Percentiles rank a stretch among this genome's conserved stretches.
Evolutionary conservation across 2,888 invertebrate genomes (phyloP).

Genomic region (Ashinkailepas kermadecensis): DNA sequence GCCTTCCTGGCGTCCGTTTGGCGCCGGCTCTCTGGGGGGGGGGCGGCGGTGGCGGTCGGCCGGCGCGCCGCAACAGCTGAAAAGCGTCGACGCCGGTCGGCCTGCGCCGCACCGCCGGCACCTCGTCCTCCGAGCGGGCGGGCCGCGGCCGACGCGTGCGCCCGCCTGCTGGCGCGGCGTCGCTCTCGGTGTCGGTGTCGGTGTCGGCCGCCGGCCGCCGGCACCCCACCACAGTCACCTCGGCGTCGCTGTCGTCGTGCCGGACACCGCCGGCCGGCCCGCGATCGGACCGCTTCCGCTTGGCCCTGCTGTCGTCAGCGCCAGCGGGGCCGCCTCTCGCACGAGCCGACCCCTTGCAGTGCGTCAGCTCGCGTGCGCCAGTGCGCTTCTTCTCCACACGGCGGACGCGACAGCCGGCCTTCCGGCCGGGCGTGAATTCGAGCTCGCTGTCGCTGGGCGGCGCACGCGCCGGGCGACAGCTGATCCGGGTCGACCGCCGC

Average conservation of each 20-base stretch:
- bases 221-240: no score
- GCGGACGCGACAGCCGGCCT: not conserved
- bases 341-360: no score
- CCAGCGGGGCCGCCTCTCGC: no score
- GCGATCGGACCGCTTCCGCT: no score
- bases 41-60: not conserved
- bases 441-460: not conserved
- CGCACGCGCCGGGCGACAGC: not conserved
- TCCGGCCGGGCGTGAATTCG: not conserved
- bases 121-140: not conserved
- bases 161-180: no score
- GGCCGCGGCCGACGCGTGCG: no score
- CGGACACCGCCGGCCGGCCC: no score
- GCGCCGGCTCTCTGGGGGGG: not conserved
- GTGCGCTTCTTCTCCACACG: not conserved
- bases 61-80: not conserved
- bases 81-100: not conserved
- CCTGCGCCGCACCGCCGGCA: not conserved
- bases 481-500: not conserved
- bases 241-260: no score
- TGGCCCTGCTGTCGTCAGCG: no score
- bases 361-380: not conserved
- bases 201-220: no score
- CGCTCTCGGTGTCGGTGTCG: no score
- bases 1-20: conserved; percentile 51